phyloP scores from a whole-genome alignment of 2,888 invertebrate species.

The Eustalomyia histrio region DNA sequence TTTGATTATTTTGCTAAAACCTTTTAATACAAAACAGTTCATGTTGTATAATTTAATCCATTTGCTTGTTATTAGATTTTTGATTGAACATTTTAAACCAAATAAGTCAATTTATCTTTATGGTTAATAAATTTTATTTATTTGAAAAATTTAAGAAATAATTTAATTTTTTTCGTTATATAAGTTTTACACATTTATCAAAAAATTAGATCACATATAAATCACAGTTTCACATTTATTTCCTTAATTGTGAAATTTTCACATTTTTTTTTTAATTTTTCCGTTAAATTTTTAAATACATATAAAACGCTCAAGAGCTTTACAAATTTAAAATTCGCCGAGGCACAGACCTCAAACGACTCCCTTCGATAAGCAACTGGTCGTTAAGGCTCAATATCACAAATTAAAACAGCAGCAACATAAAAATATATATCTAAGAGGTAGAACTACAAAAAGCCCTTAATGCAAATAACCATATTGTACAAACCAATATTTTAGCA shows the following conservation, averaged over 20 bases:
- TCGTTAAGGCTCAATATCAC: conserved; percentile 47
- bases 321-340: conserved; percentile 35
- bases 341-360: conserved; percentile 41
- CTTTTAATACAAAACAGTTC: no score
- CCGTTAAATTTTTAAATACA: neutral
- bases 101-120: neutral
- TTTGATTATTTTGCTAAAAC: no score
- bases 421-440: neutral
- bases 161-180: neutral
- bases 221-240: conserved; percentile 33
- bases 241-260: neutral
- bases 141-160: neutral
- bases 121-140: neutral
- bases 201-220: conserved; percentile 24
- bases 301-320: conserved; percentile 18
- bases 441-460: conserved; percentile 47
- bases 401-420: conserved; percentile 6
- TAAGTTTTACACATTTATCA: conserved; percentile 34
- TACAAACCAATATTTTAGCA: neutral
- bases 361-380: conserved; percentile 52
- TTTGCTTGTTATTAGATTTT: no score
- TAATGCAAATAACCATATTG: conserved; percentile 11
- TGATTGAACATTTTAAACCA: neutral
- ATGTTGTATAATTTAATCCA: no score
- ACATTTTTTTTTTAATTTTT: conserved; percentile 5